Conservation (phyloP, 2,113 vertebrate genomes). For the Hyperopisus bebe region DNA sequence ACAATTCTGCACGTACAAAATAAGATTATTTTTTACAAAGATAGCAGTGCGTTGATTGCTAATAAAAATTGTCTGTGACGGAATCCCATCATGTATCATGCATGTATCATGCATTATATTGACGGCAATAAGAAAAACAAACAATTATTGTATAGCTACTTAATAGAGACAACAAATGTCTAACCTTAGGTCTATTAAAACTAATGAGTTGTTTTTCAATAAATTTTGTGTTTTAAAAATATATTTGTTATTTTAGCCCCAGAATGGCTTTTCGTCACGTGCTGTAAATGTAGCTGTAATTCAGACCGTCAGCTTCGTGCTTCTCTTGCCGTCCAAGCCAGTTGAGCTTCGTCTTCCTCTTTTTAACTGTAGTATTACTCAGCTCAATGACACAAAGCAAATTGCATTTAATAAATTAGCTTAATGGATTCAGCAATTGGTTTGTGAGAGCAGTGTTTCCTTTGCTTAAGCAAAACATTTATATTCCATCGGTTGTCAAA, state of each 20-base stretch:
- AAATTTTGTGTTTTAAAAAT: background rate
- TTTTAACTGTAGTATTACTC: slow-evolving; percentile 73
- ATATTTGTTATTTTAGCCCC: background rate
- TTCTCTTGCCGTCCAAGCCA: slow-evolving; percentile 52
- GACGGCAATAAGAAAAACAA: background rate
- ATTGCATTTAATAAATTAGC: slow-evolving; percentile 92
- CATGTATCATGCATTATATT: background rate
- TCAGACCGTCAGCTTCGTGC: slow-evolving; percentile 52
- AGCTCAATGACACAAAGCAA: slow-evolving; percentile 84
- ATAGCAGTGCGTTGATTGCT: slow-evolving; percentile 17
- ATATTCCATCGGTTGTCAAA: slow-evolving; percentile 59
- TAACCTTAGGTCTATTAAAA: background rate
- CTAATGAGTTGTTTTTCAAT: background rate
- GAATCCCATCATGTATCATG: background rate
- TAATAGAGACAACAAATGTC: background rate
- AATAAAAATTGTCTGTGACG: background rate
- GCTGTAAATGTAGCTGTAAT: slow-evolving; percentile 60
- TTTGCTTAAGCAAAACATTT: slow-evolving; percentile 87
- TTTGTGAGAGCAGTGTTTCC: slow-evolving; percentile 81
- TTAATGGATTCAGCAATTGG: slow-evolving; percentile 89
- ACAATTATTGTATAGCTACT: background rate
- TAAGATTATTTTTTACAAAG: slow-evolving; percentile 39
- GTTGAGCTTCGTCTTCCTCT: slow-evolving; percentile 54
- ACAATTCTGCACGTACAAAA: slow-evolving; percentile 29
- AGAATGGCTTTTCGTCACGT: background rate